Evolutionary conservation across 2,888 invertebrate genomes (phyloP).

Genomic region (Drosophila meridiana): DNA sequence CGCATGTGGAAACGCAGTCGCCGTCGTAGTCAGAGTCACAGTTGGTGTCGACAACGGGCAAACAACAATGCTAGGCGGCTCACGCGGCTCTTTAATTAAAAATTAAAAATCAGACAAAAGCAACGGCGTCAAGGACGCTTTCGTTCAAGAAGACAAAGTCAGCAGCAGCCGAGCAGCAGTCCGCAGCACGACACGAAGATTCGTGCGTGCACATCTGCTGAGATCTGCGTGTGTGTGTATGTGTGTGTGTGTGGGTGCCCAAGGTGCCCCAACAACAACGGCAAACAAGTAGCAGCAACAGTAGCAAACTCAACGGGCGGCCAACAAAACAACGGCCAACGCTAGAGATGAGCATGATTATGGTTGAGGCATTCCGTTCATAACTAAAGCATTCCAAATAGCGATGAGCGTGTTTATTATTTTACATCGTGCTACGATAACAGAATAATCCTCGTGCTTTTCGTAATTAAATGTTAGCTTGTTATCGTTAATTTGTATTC

Average conservation of each 20-base stretch:
- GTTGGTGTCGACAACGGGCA: conserved; percentile 19
- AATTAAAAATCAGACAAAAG: conserved; percentile 76
- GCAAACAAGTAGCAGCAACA: conserved; percentile 22
- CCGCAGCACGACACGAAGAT: conserved; percentile 41
- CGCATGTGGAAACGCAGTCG: conserved; percentile 15
- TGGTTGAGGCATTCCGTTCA: conserved; percentile 6
- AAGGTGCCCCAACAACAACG: conserved; percentile 38
- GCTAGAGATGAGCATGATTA: conserved; percentile 36
- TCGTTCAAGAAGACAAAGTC: conserved; percentile 61
- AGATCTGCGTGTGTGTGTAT: conserved; percentile 6
- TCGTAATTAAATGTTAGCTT: background rate
- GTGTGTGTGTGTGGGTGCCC: conserved; percentile 57
- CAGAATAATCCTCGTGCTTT: background rate
- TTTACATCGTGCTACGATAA: no score
- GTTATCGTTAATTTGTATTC: background rate
- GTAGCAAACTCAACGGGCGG: conserved; percentile 39
- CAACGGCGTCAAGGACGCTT: conserved; percentile 69
- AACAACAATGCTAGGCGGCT: conserved; percentile 50
- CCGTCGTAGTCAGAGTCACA: conserved; percentile 20
- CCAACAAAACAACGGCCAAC: conserved; percentile 6
- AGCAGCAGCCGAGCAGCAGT: conserved; percentile 12
- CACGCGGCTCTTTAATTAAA: conserved; percentile 69
- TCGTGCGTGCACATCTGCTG: conserved; percentile 51
- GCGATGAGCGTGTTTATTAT: background rate
- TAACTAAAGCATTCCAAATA: conserved; percentile 2